Percentiles rank a stretch among this genome's conserved stretches.
Evolutionary conservation across 2,113 vertebrate genomes (phyloP).

Genomic region (Ursus arctos): DNA sequence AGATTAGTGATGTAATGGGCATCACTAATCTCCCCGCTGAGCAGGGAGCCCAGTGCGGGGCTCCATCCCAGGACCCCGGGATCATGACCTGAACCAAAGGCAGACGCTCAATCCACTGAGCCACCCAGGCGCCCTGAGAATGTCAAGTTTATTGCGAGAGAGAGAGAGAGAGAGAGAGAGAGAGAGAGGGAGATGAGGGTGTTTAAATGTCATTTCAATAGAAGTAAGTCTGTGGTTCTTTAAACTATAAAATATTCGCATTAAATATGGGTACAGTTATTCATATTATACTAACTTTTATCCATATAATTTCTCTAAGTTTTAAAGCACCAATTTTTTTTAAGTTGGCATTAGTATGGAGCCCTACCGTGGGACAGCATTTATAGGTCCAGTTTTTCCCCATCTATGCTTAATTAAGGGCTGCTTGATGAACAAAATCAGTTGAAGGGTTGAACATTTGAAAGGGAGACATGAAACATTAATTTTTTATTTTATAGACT

Average conservation of each 20-base stretch:
- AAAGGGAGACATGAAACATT: not conserved
- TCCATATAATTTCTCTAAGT: not conserved
- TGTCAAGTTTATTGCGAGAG: not conserved
- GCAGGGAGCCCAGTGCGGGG: too few relatives aligned
- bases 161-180: too few relatives aligned
- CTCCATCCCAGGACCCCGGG: too few relatives aligned
- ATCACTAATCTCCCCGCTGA: too few relatives aligned
- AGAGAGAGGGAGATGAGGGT: not conserved
- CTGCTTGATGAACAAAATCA: not conserved
- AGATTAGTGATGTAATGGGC: not conserved
- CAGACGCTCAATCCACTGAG: not conserved
- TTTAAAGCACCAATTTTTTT: not conserved
- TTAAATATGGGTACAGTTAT: not conserved
- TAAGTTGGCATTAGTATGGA: not conserved
- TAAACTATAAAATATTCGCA: not conserved
- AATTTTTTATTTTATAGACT: not conserved
- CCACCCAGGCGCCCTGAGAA: not conserved
- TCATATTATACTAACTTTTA: not conserved
- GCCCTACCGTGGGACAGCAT: not conserved
- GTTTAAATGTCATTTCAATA: not conserved
- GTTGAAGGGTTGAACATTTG: not conserved
- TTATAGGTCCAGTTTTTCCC: not conserved
- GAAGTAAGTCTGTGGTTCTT: not conserved
- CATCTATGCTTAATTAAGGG: not conserved
- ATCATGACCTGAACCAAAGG: too few relatives aligned